phyloP scores from a whole-genome alignment of 2,797 vertebrate genomes.

The Sarcophilus harrisii region DNA sequence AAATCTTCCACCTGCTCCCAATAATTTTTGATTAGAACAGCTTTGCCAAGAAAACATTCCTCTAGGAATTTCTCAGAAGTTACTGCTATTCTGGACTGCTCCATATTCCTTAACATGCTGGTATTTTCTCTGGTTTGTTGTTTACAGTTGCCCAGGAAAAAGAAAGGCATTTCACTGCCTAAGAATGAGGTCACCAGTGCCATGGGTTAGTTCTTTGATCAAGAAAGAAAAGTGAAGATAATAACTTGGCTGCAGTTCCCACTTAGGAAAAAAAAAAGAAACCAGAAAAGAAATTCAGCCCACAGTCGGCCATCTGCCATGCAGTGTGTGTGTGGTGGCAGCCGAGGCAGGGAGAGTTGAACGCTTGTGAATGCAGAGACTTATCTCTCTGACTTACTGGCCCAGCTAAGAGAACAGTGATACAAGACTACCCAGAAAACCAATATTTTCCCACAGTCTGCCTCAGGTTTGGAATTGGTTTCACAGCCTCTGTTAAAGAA shows the following conservation, averaged over 20 bases:
- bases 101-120: slow-evolving; percentile 30
- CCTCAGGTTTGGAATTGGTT: slow-evolving; percentile 58
- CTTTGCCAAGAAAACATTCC: slow-evolving; percentile 45
- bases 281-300: slow-evolving; percentile 66
- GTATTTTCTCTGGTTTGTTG: slow-evolving; percentile 48
- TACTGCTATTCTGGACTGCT: slow-evolving; percentile 9
- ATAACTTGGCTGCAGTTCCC: slow-evolving; percentile 68
- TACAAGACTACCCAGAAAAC: slow-evolving; percentile 59
- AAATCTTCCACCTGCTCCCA: not conserved
- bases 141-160: slow-evolving; percentile 35
- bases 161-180: slow-evolving; percentile 47
- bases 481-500: slow-evolving; percentile 70
- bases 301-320: slow-evolving; percentile 70
- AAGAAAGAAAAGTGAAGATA: slow-evolving; percentile 67
- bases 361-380: slow-evolving; percentile 66
- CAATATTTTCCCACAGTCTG: slow-evolving; percentile 72
- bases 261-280: slow-evolving; percentile 53
- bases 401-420: slow-evolving; percentile 64
- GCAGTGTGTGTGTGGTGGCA: slow-evolving; percentile 26
- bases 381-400: slow-evolving; percentile 75
- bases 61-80: slow-evolving; percentile 19
- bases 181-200: slow-evolving; percentile 66
- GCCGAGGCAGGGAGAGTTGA: slow-evolving; percentile 39
- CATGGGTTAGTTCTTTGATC: slow-evolving; percentile 65
- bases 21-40: not conserved